Base-by-base conservation (phyloP, 2,113 vertebrate species). In the Odocoileus hemionus region DNA sequence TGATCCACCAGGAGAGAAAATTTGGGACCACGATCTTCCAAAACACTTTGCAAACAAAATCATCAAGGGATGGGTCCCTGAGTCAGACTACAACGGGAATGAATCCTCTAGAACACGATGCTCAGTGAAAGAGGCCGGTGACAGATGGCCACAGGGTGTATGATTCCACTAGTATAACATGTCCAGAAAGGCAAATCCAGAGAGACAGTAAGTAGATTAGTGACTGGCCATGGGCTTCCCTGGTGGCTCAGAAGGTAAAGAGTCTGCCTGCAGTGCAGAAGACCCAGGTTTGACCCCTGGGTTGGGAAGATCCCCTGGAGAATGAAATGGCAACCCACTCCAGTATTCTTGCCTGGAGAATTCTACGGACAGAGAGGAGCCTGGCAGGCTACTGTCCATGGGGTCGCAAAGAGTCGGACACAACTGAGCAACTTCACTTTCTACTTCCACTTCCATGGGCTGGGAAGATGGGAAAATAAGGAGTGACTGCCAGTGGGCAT, bases 31-130 rank as follows among this genome's bases (percentile, higher is more conserved):
- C 4, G 52, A 70, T 9, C 43, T 89, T 64, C 45, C 9, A 14
- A 50, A 2, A 14, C 16, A 23, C 64, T 84, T 55, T 67, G 60
- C 36, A 95, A 67, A 93, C 10, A n/a, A 67, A 50, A 54, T 74
- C 52, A 64, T 50, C 39, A 4, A 54, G 64, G 84, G 28, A 70
- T 1, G 2, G 33, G 80, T n/a, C 13, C 16, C 33, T 4, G 23
- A 43, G 15, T 28, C 43, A 26, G 1, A 26, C 9, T 26, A 14
- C 28, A 15, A 9, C 4, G 0, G 0, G n/a, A 39, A 76, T 7
- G 8, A 43, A 25, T 39, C n/a, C 14, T 47, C 80, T 52, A 11
- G n/a, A 7, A 67, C 0, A 19, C 1, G 1, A 28, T 0, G 45
- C n/a, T 55, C 55, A 1, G 28, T 43, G 43, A 30, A 30, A 79